Evolutionary conservation across 2,113 vertebrate species (phyloP), one percentile per base, ranked within the genome.

Genomic region (Melanerpes formicivorus): DNA sequence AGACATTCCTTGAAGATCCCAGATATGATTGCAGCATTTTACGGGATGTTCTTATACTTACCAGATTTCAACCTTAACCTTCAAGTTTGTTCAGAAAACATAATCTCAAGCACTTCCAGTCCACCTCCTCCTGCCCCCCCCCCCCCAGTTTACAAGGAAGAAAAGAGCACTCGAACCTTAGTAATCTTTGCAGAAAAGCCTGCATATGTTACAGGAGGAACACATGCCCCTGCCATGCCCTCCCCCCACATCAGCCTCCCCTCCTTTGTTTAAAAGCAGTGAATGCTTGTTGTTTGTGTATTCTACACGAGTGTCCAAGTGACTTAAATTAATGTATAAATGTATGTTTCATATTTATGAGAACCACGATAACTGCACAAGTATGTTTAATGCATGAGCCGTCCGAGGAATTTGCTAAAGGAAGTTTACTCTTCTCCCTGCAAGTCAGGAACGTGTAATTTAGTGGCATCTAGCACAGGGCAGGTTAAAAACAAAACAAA

Each of bases 401-500:
- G 73, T 91, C 48, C 30, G 54, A 95, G 62, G 84, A 90, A 94
- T 96, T 92, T 96, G 86, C 91, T 88, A 84, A 62, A 76, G 85
- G 92, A 95, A 92, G 73, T 94, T 95, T 90, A 87, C 48, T 42
- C 76, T 93, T 74, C 86, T 93, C 90, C 79, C 60, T 86, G 86
- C 88, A 90, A 92, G 76, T 65, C 88, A 94, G 81, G 90, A 95
- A 96, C 90, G 83, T 91, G 86, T 78, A 90, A 94, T 90, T 93
- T 89, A 80, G 64, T 81, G 86, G 91, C 69, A 94, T 82, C 88
- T 50, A 90, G 69, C 80, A 90, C 29, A 78, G 64, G 42, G 70
- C 66, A 93, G 90, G 84, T 88, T 95, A 90, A 93, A 93, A 96
- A 44, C 87, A 88, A 93, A 95, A 94, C 50, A 78, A 90, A 86